These are phyloP conservation scores for Leptopilina syphax DNA, from an alignment of 2,888 invertebrate species.

Conservation along the genomic window DNA sequence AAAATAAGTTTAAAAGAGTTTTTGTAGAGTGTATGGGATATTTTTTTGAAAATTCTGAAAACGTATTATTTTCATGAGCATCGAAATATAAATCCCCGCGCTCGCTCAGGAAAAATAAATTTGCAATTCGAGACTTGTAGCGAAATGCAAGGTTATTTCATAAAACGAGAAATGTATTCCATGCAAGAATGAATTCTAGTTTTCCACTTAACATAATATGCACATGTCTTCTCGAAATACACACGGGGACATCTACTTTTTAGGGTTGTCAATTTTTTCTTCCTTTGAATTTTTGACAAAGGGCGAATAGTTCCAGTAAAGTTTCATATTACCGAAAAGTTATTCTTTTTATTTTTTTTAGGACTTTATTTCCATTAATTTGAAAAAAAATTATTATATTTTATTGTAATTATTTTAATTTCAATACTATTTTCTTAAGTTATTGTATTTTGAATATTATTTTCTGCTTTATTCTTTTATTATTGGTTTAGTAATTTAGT, in stretches of 20 bases:
- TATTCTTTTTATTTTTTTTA: too few relatives aligned
- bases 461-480: too few relatives aligned
- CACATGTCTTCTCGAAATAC: not conserved
- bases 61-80: slow-evolving; percentile 10
- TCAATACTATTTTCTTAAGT: too few relatives aligned
- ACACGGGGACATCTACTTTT: slow-evolving; percentile 3
- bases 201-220: slow-evolving; percentile 10
- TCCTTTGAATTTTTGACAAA: not conserved
- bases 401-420: too few relatives aligned
- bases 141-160: slow-evolving; percentile 23
- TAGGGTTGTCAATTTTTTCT: not conserved
- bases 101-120: slow-evolving; percentile 15
- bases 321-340: too few relatives aligned
- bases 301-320: too few relatives aligned
- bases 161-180: slow-evolving; percentile 29
- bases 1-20: too few relatives aligned
- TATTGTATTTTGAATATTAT: too few relatives aligned
- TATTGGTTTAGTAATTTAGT: too few relatives aligned
- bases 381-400: too few relatives aligned
- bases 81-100: not conserved
- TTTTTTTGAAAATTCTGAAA: slow-evolving; percentile 17
- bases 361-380: too few relatives aligned
- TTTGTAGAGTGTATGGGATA: not conserved
- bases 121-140: not conserved
- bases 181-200: slow-evolving; percentile 17